Evolutionary conservation across 2,113 vertebrate genomes (phyloP).

Genomic region (Ancistrus triradiatus): DNA sequence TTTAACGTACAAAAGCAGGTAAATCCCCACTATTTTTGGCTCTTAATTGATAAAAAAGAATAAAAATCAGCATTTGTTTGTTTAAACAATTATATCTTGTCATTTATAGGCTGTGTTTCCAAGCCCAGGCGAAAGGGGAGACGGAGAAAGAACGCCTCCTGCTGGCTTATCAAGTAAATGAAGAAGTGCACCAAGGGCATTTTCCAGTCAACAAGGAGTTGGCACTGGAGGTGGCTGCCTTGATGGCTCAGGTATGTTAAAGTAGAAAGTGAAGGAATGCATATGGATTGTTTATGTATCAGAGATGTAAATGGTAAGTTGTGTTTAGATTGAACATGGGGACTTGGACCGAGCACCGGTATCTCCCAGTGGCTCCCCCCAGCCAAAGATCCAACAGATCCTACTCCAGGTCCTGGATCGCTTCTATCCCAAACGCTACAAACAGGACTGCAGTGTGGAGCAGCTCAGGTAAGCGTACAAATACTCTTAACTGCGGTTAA

Average conservation of each 20-base stretch:
- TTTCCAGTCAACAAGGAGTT: slow-evolving; percentile 87
- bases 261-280: background rate
- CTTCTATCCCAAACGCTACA: slow-evolving; percentile 84
- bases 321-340: slow-evolving; percentile 75
- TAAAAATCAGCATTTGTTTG: background rate
- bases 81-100: background rate
- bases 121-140: slow-evolving; percentile 79
- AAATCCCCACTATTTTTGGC: background rate
- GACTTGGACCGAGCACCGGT: slow-evolving; percentile 71
- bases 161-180: slow-evolving; percentile 81
- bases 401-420: slow-evolving; percentile 80
- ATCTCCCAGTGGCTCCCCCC: slow-evolving; percentile 63
- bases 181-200: slow-evolving; percentile 75
- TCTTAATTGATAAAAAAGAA: no score
- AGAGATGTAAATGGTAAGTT: background rate
- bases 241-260: slow-evolving; percentile 80
- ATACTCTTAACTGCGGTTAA: no score
- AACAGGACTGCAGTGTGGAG: slow-evolving; percentile 71
- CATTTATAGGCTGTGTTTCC: slow-evolving; percentile 73
- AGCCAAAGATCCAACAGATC: slow-evolving; percentile 75
- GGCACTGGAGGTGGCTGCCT: slow-evolving; percentile 81
- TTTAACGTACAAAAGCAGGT: slow-evolving; percentile 86
- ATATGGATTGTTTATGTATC: background rate
- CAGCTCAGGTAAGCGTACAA: slow-evolving; percentile 73
- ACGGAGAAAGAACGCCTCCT: slow-evolving; percentile 83